These are phyloP conservation scores for Diabrotica virgifera DNA, from an alignment of 1,140 invertebrate genomes.

Conservation along the genomic window DNA sequence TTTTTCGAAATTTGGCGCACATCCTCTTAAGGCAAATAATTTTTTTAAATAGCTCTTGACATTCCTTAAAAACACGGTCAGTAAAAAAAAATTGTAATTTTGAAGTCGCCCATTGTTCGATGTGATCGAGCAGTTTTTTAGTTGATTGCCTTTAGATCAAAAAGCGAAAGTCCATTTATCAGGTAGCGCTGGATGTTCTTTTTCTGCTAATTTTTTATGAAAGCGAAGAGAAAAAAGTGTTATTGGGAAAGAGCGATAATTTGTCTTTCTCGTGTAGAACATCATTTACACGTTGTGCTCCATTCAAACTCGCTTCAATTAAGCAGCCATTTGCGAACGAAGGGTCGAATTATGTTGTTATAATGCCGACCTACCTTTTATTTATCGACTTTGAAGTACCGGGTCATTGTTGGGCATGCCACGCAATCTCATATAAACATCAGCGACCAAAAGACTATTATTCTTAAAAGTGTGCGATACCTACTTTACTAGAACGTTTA, in stretches of 20 bases:
- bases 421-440: no score
- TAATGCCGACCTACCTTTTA: neutral
- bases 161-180: neutral
- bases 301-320: neutral
- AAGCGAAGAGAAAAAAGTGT: neutral
- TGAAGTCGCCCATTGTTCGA: no score
- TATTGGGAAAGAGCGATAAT: neutral
- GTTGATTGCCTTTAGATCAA: neutral
- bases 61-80: no score
- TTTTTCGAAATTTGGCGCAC: no score
- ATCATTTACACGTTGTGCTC: conserved; percentile 2
- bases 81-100: no score
- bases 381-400: neutral
- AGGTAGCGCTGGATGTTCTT: neutral
- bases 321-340: neutral
- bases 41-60: no score
- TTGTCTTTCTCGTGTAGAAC: neutral
- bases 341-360: neutral
- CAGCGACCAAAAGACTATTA: no score
- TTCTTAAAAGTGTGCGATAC: no score
- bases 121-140: neutral
- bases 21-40: no score
- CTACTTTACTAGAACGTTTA: no score
- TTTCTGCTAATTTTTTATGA: neutral
- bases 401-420: no score